Evolutionary conservation across 2,797 vertebrate genomes (phyloP).

Genomic region (Euphonia xanthogaster): DNA sequence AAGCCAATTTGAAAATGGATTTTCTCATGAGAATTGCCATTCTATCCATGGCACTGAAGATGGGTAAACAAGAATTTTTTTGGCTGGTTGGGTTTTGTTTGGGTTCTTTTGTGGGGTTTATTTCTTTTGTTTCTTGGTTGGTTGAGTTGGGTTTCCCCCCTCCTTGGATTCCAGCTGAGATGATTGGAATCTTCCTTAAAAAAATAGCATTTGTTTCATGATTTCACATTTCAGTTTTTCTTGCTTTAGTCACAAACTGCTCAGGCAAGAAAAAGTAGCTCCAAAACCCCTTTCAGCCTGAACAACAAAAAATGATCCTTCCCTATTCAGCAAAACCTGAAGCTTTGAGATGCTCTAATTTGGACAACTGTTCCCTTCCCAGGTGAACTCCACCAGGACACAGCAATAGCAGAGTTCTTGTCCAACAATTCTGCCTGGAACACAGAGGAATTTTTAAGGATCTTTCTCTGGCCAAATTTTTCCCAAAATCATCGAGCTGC

Average conservation of each 20-base stretch:
- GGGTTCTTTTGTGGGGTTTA: neutral
- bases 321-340: neutral
- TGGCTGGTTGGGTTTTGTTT: neutral
- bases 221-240: neutral
- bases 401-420: rapidly evolving
- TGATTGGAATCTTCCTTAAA: neutral
- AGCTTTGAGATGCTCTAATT: neutral
- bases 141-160: rapidly evolving
- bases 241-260: neutral
- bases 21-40: neutral
- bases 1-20: neutral
- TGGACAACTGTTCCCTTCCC: neutral
- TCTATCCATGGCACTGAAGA: neutral
- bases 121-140: neutral
- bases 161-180: neutral
- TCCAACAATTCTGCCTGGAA: neutral
- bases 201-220: neutral
- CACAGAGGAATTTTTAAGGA: neutral
- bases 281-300: neutral
- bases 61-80: neutral
- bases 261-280: neutral
- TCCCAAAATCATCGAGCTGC: neutral
- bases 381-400: neutral
- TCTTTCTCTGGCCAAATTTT: neutral
- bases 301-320: neutral